Percentiles rank a stretch among this genome's conserved stretches.
Evolutionary conservation across 2,888 invertebrate genomes (phyloP).

Genomic region (Autographa gamma): DNA sequence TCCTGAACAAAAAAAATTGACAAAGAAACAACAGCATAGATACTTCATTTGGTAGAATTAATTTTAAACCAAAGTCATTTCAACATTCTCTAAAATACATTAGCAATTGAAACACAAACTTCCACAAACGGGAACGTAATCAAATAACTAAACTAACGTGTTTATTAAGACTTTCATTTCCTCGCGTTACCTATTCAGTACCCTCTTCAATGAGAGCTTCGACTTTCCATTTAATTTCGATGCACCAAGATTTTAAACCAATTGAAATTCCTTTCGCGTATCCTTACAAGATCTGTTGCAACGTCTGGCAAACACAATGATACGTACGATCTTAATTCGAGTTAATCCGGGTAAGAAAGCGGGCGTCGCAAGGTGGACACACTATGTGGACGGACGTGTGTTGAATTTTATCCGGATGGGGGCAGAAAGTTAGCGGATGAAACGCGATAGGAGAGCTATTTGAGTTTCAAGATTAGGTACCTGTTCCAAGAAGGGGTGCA

Average conservation of each 20-base stretch:
- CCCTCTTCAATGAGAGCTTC: conserved; percentile 26
- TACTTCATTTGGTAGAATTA: too few species aligned
- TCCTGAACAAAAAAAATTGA: background rate
- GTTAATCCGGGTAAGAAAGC: conserved; percentile 84
- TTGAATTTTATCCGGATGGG: conserved; percentile 64
- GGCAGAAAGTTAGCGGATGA: conserved; percentile 60
- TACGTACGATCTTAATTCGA: conserved; percentile 84
- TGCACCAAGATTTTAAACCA: conserved; percentile 49
- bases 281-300: conserved; percentile 67
- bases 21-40: too few species aligned
- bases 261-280: conserved; percentile 63
- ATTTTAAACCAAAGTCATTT: background rate
- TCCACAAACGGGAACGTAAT: background rate
- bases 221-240: conserved; percentile 45
- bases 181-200: conserved; percentile 24
- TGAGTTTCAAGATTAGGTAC: conserved; percentile 15
- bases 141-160: background rate
- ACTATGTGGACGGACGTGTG: conserved; percentile 77
- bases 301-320: conserved; percentile 77
- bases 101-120: background rate
- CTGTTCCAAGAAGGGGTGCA: background rate
- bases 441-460: conserved; percentile 21
- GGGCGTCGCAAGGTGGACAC: conserved; percentile 79
- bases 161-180: conserved; percentile 12
- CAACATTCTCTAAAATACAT: background rate